Base-by-base conservation (phyloP, 2,113 vertebrate genomes). In the Dissostichus mawsoni region DNA sequence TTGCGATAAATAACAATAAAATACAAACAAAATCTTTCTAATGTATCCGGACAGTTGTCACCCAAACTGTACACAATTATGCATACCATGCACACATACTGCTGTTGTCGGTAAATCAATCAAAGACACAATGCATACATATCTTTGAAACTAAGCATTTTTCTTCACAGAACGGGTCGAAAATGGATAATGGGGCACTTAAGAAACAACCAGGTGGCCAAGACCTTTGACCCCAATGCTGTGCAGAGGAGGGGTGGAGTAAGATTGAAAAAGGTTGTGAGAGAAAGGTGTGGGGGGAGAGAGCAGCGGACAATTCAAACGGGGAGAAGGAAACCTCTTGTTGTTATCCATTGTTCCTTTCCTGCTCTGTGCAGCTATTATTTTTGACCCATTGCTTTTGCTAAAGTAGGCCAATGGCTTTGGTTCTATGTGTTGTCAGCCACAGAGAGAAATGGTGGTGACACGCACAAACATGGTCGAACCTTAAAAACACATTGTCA, bases 211-310 rank as follows among this genome's bases (percentile, higher is more conserved):
- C 7, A 36, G 25, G 8, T 9, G 64, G 36, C 47, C 47, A 50
- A 33, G 56, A 4, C 59, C 45, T 62, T 78, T 79, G 65, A 82
- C 47, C 55, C 12, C 44, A 23, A n/a, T 3, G 1, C 65, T 52
- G 69, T 52, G 50, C 36, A 71, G 59, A 10, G 4, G 25, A 20
- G 17, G 53, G 11, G 47, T 11, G 1, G 14, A 61, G 65, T 9
- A 20, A 36, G 50, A 48, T 3, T 1, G 11, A 29, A n/a, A 29
- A 18, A 61, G 45, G 11, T 4, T 9, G 25, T 1, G 11, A 16
- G 36, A 51, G 13, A 14, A 57, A 65, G 52, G 64, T 29, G 25
- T 29, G 9, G 17, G 17, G 29, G 4, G 18, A 44, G 29, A 47
- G 4, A 69, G 20, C n/a, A 20, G 48, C 41, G 52, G 52, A 70